phyloP scores from a whole-genome alignment of 2,888 invertebrate species.

The Eilema caniola region DNA sequence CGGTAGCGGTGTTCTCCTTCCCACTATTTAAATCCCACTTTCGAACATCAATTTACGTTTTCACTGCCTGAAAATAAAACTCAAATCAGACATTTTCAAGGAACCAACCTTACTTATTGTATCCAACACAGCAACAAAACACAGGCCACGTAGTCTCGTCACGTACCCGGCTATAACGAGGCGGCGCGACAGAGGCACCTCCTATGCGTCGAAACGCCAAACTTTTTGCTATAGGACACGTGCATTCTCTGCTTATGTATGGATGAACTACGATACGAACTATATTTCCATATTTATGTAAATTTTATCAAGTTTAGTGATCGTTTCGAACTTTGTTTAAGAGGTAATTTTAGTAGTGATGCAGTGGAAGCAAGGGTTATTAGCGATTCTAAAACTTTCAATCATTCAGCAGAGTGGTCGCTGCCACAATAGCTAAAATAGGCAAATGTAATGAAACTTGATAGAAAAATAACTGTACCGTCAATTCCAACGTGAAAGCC shows the following conservation, averaged over 20 bases:
- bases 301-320: neutral
- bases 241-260: constrained; percentile 12
- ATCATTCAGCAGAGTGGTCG: too few relatives aligned
- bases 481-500: too few relatives aligned
- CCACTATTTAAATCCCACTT: neutral
- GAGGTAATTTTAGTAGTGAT: neutral
- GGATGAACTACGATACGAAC: neutral
- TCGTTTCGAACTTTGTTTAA: neutral
- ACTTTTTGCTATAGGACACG: constrained; percentile 27
- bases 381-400: too few relatives aligned
- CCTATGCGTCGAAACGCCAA: constrained; percentile 49
- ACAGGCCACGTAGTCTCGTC: constrained; percentile 52
- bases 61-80: neutral
- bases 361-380: neutral
- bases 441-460: too few relatives aligned
- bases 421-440: too few relatives aligned
- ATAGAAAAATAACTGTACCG: too few relatives aligned
- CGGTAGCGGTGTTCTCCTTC: too few relatives aligned
- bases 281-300: neutral
- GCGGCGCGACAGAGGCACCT: constrained; percentile 61
- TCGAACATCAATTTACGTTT: neutral
- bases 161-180: constrained; percentile 67
- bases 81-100: neutral
- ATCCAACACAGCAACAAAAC: constrained; percentile 34
- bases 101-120: neutral